Evolutionary conservation across 2,797 vertebrate species (phyloP).

Genomic region (Morus bassanus): DNA sequence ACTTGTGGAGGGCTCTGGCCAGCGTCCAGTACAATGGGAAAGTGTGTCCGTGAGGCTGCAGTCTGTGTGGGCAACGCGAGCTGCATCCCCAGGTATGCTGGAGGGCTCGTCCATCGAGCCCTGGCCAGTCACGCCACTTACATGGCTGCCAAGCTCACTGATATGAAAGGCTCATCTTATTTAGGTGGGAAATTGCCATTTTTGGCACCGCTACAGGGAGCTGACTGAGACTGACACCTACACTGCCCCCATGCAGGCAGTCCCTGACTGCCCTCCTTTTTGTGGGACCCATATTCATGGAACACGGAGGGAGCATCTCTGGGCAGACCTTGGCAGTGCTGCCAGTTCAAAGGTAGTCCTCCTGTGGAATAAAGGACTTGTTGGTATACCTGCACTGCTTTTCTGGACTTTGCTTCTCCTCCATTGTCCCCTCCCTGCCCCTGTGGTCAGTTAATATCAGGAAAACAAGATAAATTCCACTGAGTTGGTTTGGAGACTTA

Average conservation of each 20-base stretch:
- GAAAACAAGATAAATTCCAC: not conserved
- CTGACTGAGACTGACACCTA: not conserved
- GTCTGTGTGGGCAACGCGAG: too few species aligned
- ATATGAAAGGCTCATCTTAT: not conserved
- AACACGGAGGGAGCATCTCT: not conserved
- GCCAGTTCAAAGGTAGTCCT: not conserved
- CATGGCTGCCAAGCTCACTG: not conserved
- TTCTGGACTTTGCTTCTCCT: not conserved
- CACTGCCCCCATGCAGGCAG: not conserved
- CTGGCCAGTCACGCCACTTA: not conserved
- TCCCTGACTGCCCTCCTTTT: not conserved
- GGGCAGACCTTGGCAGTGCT: not conserved
- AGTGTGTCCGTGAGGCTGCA: not conserved
- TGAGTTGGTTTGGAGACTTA: not conserved
- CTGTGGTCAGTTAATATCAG: not conserved
- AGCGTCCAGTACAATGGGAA: rapidly evolving
- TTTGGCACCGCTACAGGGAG: not conserved
- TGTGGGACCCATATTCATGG: rapidly evolving
- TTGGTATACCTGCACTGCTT: not conserved
- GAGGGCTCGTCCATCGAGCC: rapidly evolving
- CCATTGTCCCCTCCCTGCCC: not conserved
- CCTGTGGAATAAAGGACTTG: not conserved
- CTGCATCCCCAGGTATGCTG: not conserved
- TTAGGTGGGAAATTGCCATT: not conserved
- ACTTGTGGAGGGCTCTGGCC: not conserved